These are phyloP conservation scores for Nothocercus julius DNA, from an alignment of 2,113 vertebrate genomes.

Conservation along the genomic window DNA sequence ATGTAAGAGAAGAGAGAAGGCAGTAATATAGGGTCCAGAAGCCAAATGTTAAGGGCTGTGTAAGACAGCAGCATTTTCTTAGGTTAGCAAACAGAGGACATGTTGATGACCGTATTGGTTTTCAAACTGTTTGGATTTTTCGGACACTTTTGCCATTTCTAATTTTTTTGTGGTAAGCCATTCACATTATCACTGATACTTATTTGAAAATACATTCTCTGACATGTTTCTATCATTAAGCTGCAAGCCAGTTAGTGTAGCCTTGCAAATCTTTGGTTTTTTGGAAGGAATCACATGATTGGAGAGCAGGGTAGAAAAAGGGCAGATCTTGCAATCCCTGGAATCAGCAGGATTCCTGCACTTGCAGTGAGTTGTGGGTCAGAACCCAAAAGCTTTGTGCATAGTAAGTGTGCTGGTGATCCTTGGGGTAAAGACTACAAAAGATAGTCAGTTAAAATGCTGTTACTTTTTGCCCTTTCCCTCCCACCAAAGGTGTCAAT, in stretches of 20 bases:
- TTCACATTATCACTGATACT: neutral
- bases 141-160: neutral
- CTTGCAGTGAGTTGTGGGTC: neutral
- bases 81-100: fast-evolving
- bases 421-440: neutral
- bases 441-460: neutral
- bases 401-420: neutral
- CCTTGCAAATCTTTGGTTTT: neutral
- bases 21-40: neutral
- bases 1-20: neutral
- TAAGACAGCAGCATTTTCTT: neutral
- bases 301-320: neutral
- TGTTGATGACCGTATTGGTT: neutral
- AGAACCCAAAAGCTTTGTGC: neutral
- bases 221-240: neutral
- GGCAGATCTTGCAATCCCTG: fast-evolving
- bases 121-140: neutral
- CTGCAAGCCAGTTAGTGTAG: neutral
- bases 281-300: fast-evolving
- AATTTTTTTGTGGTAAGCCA: neutral
- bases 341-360: neutral
- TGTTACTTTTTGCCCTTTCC: neutral
- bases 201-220: neutral
- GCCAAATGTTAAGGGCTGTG: fast-evolving
- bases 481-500: fast-evolving